phyloP scores from a whole-genome alignment of 92 coral and sea anemone species.

The Pocillopora meandrina region DNA sequence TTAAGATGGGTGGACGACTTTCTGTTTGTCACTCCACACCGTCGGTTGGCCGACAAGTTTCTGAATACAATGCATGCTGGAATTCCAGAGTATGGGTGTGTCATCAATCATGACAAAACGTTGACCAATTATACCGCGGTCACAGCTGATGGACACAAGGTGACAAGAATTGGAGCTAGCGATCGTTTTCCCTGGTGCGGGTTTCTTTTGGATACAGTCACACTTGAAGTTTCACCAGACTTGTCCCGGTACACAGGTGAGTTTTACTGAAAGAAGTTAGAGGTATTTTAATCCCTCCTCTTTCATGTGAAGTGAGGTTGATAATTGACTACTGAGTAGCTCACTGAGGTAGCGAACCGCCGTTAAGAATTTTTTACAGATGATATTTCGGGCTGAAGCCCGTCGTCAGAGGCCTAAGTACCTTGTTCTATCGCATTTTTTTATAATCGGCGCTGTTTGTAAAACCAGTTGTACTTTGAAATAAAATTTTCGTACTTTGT shows the following conservation, averaged over 20 bases:
- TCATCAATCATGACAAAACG: slow-evolving; percentile 71
- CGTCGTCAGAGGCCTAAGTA: too few species aligned
- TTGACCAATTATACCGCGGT: slow-evolving; percentile 75
- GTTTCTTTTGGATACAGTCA: slow-evolving; percentile 56
- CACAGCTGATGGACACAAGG: slow-evolving; percentile 56
- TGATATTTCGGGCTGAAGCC: too few species aligned
- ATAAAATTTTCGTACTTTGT: too few species aligned
- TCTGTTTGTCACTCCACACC: slow-evolving; percentile 71
- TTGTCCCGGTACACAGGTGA: slow-evolving; percentile 66
- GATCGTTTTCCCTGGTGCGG: slow-evolving; percentile 87
- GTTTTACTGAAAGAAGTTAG: not conserved
- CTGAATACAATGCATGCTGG: slow-evolving; percentile 71
- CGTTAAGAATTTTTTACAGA: too few species aligned
- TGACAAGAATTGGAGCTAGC: slow-evolving; percentile 46
- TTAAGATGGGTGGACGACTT: slow-evolving; percentile 96
- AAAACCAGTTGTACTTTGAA: too few species aligned
- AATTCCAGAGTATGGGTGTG: slow-evolving; percentile 82
- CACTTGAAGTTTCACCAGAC: slow-evolving; percentile 71
- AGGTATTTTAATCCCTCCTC: not conserved
- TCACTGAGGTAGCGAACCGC: too few species aligned
- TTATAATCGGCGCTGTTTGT: too few species aligned
- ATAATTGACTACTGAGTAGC: too few species aligned
- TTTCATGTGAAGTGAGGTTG: not conserved
- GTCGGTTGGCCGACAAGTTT: slow-evolving; percentile 52
- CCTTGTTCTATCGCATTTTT: too few species aligned